Base-by-base conservation (phyloP, 2,888 invertebrate genomes). In the Fissipunctia ypsillon region DNA sequence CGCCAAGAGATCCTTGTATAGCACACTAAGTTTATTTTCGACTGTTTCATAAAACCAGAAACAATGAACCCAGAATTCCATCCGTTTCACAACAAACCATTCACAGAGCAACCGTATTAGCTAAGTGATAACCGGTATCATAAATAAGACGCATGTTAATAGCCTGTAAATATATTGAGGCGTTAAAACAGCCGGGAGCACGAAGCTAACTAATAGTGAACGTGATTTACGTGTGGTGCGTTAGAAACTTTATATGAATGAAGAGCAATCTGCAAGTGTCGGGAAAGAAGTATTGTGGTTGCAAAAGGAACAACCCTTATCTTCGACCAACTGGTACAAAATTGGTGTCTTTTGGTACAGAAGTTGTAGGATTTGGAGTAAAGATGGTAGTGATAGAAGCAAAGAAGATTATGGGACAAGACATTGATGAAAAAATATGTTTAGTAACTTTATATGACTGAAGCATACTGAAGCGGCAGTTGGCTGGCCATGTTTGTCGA, bases 101-200 rank as follows among this genome's bases (percentile, higher is more conserved):
- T 68, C 16, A 16, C 48, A 69, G 56, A 56, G 28, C 67, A 76
- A 76, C 75, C 41, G 56, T 70, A 74, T 80, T 75, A 81, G 64
- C 76, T 80, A 78, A 81, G 76, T 84, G 87, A 86, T 86, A 89
- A 87, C 88, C 75, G 67, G 81, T 76, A 74, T 64, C 69, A 89
- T 91, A 91, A 91, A 92, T 90, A 88, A 89, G 68, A 69, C 48
- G 59, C 73, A 87, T 78, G 89, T 91, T 91, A 92, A 92, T 90
- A 90, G 86, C 87, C 84, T 88, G 88, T 88, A 90, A 92, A 91
- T 92, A 88, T 90, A 91, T 90, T 90, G 89, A 90, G 90, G 90
- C 89, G 90, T 90, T 90, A 88, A 88, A 88, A 87, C 85, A 88
- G 88, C 85, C 88, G 73, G 80, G 84, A 86, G 85, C 87, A 78